phyloP scores from a whole-genome alignment of 2,888 invertebrate species.

The Lepidocyrtoides sp. region DNA sequence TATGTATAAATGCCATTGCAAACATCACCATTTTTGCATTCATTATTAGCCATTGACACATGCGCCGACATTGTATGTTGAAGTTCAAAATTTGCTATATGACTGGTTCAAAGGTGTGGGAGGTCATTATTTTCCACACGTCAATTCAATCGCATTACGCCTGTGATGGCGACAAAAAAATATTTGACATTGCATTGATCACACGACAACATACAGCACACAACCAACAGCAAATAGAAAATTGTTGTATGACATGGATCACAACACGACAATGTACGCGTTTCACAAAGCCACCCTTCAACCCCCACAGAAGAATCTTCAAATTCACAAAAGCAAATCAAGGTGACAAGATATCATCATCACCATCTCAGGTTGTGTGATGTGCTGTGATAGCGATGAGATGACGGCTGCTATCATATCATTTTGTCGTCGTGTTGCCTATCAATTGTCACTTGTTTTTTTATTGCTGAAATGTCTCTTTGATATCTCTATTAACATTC shows the following conservation, averaged over 20 bases:
- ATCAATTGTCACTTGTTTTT: conserved; percentile 29
- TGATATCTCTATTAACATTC: background rate
- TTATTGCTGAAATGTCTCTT: background rate
- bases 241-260: conserved; percentile 21
- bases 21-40: too few species aligned
- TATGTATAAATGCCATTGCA: background rate
- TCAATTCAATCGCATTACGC: background rate
- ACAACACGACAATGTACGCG: background rate
- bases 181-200: conserved; percentile 13
- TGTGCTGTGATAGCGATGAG: background rate
- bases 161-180: background rate
- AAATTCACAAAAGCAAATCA: conserved; percentile 29
- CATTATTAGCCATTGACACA: background rate
- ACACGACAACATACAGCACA: too few species aligned
- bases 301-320: background rate
- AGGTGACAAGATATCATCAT: conserved; percentile 4
- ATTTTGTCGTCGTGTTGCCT: background rate
- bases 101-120: conserved; percentile 59
- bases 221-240: background rate
- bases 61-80: background rate
- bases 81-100: background rate
- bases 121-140: conserved; percentile 48
- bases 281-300: background rate
- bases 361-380: background rate
- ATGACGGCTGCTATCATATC: conserved; percentile 41